Percentiles rank a stretch among this genome's conserved stretches.
Evolutionary conservation across 2,888 invertebrate species (phyloP).

Genomic region (Autographa gamma): DNA sequence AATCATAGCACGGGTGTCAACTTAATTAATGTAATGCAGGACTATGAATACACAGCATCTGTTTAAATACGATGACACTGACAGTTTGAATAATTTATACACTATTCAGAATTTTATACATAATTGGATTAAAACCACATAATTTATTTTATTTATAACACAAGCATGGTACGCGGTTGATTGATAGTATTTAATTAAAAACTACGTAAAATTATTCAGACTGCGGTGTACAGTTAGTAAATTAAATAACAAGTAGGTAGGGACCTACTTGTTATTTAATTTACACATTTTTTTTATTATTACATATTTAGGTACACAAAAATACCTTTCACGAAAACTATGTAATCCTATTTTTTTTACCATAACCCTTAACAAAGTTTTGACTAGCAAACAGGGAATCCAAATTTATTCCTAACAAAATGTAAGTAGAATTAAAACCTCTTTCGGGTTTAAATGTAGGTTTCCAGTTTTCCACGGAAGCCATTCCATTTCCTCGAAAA

Average conservation of each 20-base stretch:
- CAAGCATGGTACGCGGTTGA: neutral
- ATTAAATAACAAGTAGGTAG: no score
- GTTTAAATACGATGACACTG: constrained; percentile 22
- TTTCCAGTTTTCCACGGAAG: neutral
- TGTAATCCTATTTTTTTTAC: no score
- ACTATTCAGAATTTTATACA: neutral
- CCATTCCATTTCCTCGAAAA: neutral
- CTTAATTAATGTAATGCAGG: constrained; percentile 57
- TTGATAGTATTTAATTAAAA: neutral
- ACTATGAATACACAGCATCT: constrained; percentile 32
- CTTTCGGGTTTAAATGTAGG: neutral
- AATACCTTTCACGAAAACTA: no score
- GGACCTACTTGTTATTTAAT: no score
- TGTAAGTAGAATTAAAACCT: constrained; percentile 2
- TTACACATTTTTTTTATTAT: no score
- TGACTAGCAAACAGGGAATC: neutral
- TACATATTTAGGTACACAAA: no score
- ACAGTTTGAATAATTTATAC: constrained; percentile 2
- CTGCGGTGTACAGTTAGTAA: no score
- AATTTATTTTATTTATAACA: neutral
- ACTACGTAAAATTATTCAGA: neutral
- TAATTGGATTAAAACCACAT: constrained; percentile 1
- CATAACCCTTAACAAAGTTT: neutral
- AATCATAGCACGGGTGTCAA: constrained; percentile 50
- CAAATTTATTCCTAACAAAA: neutral